Conservation (phyloP, 1,140 invertebrate species). For the Leptinotarsa defecta region DNA sequence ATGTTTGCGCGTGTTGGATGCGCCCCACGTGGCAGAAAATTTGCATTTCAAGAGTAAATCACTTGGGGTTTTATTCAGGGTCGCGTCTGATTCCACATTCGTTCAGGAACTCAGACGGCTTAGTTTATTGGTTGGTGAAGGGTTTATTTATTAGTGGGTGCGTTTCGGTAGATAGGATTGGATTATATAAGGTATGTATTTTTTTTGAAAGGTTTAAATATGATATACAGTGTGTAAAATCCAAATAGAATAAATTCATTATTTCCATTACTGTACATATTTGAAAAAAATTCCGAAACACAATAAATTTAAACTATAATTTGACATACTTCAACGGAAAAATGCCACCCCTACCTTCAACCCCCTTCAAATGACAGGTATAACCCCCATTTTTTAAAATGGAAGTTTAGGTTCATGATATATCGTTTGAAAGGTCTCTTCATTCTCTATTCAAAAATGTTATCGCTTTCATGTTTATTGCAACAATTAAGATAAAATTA, state of each 20-base stretch:
- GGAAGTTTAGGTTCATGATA: no score
- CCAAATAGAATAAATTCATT: no score
- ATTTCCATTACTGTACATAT: no score
- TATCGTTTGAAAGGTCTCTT: no score
- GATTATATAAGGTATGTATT: not conserved
- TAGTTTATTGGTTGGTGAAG: not conserved
- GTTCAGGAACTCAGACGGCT: not conserved
- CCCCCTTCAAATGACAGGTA: no score
- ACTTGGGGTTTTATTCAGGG: not conserved
- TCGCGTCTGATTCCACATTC: not conserved
- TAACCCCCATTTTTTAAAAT: no score
- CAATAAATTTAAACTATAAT: no score
- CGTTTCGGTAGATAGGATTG: not conserved
- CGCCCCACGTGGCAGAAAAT: slow-evolving; percentile 12
- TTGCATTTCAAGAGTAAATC: not conserved
- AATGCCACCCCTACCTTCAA: no score
- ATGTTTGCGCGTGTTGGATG: slow-evolving; percentile 15
- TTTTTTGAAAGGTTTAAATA: not conserved
- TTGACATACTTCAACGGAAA: no score
- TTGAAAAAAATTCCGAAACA: no score
- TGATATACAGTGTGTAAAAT: not conserved
- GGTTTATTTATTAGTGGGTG: not conserved
- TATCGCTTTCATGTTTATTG: no score
- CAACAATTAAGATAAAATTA: not conserved
- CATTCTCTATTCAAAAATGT: no score